These are phyloP conservation scores for Erinaceus europaeus DNA, from an alignment of 2,113 vertebrate genomes.

Conservation along the genomic window DNA sequence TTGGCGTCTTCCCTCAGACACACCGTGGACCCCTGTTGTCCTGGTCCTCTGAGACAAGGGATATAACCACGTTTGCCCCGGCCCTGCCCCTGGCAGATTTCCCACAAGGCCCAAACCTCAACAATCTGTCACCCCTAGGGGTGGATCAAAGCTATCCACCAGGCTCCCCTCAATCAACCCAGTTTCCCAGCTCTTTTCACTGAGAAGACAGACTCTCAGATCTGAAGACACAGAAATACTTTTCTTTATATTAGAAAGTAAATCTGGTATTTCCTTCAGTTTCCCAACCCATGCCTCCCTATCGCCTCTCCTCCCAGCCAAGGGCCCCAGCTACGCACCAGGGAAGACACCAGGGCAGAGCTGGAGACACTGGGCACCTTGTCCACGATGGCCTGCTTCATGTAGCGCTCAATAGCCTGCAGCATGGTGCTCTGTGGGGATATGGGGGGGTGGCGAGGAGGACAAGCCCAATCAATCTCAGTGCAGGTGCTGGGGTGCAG, in stretches of 20 bases:
- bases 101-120: not conserved
- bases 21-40: no score
- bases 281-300: not conserved
- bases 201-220: not conserved
- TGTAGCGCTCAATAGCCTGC: constrained; percentile 88
- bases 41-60: not conserved
- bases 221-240: not conserved
- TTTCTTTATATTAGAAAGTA: not conserved
- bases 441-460: not conserved
- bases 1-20: not conserved
- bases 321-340: constrained; percentile 74
- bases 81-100: not conserved
- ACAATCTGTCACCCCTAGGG: not conserved
- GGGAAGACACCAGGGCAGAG: constrained; percentile 86
- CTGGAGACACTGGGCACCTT: constrained; percentile 89
- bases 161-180: not conserved
- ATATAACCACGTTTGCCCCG: no score
- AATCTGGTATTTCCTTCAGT: not conserved
- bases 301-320: fast-evolving
- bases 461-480: not conserved
- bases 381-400: constrained; percentile 89
- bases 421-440: constrained; percentile 85
- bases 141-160: not conserved
- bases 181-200: not conserved
- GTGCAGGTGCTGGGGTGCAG: no score